phyloP scores from a whole-genome alignment of 2,113 vertebrate genomes.

The Pogona vitticeps region DNA sequence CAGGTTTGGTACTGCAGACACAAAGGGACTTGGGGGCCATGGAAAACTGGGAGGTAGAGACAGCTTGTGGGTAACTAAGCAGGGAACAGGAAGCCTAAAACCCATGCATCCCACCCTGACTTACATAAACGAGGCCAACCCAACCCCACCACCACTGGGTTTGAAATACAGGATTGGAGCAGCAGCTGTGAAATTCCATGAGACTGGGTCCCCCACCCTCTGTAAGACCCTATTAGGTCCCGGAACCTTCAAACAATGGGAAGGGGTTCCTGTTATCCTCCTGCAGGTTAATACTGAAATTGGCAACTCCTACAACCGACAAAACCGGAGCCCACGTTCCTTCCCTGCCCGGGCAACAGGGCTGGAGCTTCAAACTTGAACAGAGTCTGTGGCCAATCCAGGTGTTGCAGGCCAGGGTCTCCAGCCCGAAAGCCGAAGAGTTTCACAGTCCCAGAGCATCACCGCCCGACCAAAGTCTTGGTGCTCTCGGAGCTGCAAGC shows the following conservation, averaged over 20 bases:
- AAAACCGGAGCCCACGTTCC: neutral
- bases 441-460: neutral
- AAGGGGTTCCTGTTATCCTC: neutral
- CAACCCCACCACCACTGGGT: neutral
- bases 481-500: neutral
- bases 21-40: neutral
- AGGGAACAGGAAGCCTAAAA: neutral
- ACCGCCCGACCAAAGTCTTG: too few relatives aligned
- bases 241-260: neutral
- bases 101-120: neutral
- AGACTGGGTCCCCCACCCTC: neutral
- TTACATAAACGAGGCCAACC: neutral
- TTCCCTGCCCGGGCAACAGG: neutral
- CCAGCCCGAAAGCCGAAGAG: neutral
- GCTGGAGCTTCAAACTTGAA: neutral
- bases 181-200: conserved; percentile 27
- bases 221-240: neutral
- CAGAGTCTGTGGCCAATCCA: neutral
- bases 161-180: conserved; percentile 6
- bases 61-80: neutral
- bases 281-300: conserved; percentile 29
- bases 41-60: neutral
- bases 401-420: neutral
- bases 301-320: conserved; percentile 13
- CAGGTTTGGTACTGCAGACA: neutral